A percentile compares a stretch with the other conserved stretches of the same genome.
These are phyloP conservation scores for Plebejus melissa DNA, from an alignment of 2,888 invertebrate species.

Conservation along the genomic window DNA sequence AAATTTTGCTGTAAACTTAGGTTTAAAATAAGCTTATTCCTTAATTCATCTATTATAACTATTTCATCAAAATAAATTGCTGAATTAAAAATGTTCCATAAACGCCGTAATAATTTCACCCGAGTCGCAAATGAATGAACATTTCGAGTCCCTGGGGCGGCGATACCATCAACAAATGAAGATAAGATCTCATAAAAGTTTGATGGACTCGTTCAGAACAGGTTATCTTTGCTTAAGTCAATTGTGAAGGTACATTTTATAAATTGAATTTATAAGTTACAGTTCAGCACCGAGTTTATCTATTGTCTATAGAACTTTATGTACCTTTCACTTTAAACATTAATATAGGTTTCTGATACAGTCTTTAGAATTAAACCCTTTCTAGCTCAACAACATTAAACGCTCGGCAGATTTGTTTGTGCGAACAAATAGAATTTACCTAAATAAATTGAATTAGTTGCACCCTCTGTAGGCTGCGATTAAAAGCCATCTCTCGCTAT, in stretches of 20 bases:
- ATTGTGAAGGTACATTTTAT: constrained; percentile 32
- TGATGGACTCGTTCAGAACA: constrained; percentile 40
- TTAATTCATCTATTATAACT: neutral
- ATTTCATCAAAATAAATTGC: constrained; percentile 7
- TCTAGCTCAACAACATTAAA: neutral
- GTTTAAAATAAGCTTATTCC: neutral
- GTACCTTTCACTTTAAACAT: neutral
- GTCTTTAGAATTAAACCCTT: neutral
- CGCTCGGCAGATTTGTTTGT: neutral
- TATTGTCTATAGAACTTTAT: constrained; percentile 6
- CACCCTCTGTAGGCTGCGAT: neutral
- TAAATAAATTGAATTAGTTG: neutral
- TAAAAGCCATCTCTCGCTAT: neutral
- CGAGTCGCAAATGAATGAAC: constrained; percentile 44
- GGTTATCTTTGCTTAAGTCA: constrained; percentile 38
- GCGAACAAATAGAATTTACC: neutral
- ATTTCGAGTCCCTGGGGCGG: constrained; percentile 42
- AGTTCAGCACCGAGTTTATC: neutral
- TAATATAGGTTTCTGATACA: neutral
- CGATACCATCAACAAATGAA: constrained; percentile 43
- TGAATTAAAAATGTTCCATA: neutral
- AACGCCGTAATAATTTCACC: constrained; percentile 24
- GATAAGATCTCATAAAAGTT: constrained; percentile 44
- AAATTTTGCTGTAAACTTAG: neutral
- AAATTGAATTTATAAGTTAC: constrained; percentile 31